Evolutionary conservation across 2,797 vertebrate species (phyloP).

Genomic region (Rallus crepitans): DNA sequence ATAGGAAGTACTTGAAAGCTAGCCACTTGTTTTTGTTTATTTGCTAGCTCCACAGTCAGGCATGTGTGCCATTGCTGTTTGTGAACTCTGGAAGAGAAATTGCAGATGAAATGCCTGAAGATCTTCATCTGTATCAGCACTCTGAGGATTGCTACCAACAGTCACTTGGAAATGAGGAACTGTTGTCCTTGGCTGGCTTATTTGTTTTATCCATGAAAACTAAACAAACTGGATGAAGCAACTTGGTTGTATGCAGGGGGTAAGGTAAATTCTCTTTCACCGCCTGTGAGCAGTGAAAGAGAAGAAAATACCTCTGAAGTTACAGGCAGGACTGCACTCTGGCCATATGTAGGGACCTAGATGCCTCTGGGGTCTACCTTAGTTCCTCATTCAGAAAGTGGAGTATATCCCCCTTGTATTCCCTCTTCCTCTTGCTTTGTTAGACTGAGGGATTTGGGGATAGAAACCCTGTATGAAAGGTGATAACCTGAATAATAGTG

Average conservation of each 20-base stretch:
- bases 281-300: background rate
- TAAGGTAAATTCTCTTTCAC: no score
- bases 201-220: background rate
- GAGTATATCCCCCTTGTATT: background rate
- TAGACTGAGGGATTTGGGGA: background rate
- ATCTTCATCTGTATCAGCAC: background rate
- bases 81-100: background rate
- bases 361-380: background rate
- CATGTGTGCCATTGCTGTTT: background rate
- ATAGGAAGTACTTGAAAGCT: background rate
- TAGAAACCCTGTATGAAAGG: background rate
- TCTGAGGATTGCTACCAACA: background rate
- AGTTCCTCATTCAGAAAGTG: background rate
- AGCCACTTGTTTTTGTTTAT: background rate
- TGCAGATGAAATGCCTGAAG: background rate
- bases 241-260: background rate
- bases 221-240: background rate
- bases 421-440: background rate
- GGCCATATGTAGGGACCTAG: background rate
- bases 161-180: background rate
- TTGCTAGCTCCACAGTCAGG: background rate
- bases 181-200: background rate
- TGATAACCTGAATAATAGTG: background rate
- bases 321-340: background rate
- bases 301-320: background rate